phyloP scores from a whole-genome alignment of 2,888 invertebrate genomes.

The Smittia sp. region DNA sequence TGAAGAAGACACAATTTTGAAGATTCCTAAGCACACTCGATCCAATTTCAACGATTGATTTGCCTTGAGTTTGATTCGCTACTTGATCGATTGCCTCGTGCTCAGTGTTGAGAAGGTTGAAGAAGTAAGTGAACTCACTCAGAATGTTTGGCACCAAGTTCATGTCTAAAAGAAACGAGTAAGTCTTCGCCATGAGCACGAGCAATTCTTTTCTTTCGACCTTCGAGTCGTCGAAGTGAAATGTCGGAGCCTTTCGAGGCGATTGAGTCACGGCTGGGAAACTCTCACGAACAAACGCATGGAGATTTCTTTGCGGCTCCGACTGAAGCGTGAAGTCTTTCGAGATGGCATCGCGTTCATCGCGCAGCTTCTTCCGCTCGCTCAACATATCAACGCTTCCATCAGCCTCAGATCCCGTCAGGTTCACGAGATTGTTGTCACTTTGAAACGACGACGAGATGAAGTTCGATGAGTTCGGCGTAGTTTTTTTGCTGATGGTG shows the following conservation, averaged over 20 bases:
- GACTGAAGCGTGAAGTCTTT: conserved; percentile 47
- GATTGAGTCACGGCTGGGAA: neutral
- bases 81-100: conserved; percentile 19
- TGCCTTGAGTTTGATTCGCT: neutral
- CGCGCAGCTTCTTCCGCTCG: conserved; percentile 48
- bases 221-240: conserved; percentile 45
- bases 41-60: conserved; percentile 1
- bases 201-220: conserved; percentile 45
- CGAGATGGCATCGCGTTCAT: conserved; percentile 48
- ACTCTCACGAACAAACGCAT: conserved; percentile 26
- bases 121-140: conserved; percentile 49
- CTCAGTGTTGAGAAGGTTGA: conserved; percentile 49
- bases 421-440: conserved; percentile 51
- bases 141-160: conserved; percentile 51
- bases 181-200: conserved; percentile 48
- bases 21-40: conserved; percentile 54
- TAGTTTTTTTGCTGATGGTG: conserved; percentile 43
- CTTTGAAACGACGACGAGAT: conserved; percentile 49
- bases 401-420: conserved; percentile 47
- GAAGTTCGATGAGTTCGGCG: conserved; percentile 48
- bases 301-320: conserved; percentile 32
- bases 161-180: conserved; percentile 50
- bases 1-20: conserved; percentile 76
- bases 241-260: neutral
- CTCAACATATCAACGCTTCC: conserved; percentile 45